A percentile compares a stretch with the other conserved stretches of the same genome.
These are phyloP conservation scores for Agrilus planipennis DNA, from an alignment of 1,140 invertebrate genomes.

Conservation along the genomic window DNA sequence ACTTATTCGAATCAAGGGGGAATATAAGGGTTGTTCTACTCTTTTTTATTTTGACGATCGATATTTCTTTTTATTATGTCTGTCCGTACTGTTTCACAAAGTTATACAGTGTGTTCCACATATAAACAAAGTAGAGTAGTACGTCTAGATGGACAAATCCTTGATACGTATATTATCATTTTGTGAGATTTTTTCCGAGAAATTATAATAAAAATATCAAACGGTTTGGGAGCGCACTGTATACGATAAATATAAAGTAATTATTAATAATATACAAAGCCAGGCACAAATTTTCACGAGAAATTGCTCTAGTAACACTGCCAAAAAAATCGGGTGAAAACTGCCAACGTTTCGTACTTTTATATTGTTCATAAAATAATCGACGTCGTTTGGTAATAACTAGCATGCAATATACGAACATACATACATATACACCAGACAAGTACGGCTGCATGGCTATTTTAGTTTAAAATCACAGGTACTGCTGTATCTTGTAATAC, in stretches of 20 bases:
- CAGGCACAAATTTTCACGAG: slow-evolving; percentile 1
- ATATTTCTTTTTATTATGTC: no score
- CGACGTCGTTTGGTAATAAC: not conserved
- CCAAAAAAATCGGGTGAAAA: slow-evolving; percentile 15
- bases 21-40: no score
- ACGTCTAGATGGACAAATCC: no score
- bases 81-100: no score
- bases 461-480: not conserved
- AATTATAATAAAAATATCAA: not conserved
- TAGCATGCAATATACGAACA: slow-evolving; percentile 1
- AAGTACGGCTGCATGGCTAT: not conserved
- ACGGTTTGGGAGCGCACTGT: not conserved
- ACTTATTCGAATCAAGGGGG: no score
- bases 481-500: slow-evolving; percentile 1
- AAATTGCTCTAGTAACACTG: slow-evolving; percentile 23
- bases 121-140: no score
- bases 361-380: not conserved
- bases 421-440: slow-evolving; percentile 1
- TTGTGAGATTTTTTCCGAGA: not conserved
- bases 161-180: no score
- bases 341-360: not conserved
- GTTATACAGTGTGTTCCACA: no score
- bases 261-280: not conserved
- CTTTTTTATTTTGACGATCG: no score
- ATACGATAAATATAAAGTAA: not conserved